phyloP scores from a whole-genome alignment of 92 coral and sea anemone species.

The Palythoa grandis region DNA sequence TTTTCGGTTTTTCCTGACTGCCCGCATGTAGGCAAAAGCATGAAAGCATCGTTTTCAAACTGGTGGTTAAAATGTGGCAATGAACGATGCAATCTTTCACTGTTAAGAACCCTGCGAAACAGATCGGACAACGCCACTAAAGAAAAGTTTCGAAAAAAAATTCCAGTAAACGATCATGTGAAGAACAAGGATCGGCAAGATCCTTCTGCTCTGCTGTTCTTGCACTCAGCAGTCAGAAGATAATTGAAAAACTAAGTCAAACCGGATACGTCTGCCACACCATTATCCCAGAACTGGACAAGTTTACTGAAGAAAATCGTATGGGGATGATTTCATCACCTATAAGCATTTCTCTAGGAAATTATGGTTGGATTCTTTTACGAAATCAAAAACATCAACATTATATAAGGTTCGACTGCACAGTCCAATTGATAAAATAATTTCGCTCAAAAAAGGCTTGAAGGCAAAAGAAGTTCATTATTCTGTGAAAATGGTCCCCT shows the following conservation, averaged over 20 bases:
- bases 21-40: conserved; percentile 69
- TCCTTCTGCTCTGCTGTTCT: conserved; percentile 68
- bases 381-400: conserved; percentile 50
- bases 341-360: conserved; percentile 55
- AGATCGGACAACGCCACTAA: conserved; percentile 48
- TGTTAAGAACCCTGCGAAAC: conserved; percentile 59
- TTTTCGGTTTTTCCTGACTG: conserved; percentile 58
- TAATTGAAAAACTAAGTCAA: conserved; percentile 52
- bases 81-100: conserved; percentile 52
- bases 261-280: conserved; percentile 68
- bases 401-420: conserved; percentile 64
- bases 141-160: conserved; percentile 52
- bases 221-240: conserved; percentile 40
- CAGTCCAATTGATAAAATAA: conserved; percentile 63
- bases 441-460: conserved; percentile 34
- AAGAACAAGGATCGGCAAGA: conserved; percentile 78
- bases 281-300: conserved; percentile 68
- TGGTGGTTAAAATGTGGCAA: conserved; percentile 68
- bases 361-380: conserved; percentile 66
- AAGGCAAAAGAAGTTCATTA: conserved; percentile 59
- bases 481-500: conserved; percentile 58
- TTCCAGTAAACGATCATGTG: conserved; percentile 69
- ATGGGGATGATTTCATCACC: conserved; percentile 70
- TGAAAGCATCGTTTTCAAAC: conserved; percentile 61
- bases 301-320: conserved; percentile 58